These are phyloP conservation scores for Anaspis maculata DNA, from an alignment of 2,888 invertebrate genomes.

Conservation along the genomic window DNA sequence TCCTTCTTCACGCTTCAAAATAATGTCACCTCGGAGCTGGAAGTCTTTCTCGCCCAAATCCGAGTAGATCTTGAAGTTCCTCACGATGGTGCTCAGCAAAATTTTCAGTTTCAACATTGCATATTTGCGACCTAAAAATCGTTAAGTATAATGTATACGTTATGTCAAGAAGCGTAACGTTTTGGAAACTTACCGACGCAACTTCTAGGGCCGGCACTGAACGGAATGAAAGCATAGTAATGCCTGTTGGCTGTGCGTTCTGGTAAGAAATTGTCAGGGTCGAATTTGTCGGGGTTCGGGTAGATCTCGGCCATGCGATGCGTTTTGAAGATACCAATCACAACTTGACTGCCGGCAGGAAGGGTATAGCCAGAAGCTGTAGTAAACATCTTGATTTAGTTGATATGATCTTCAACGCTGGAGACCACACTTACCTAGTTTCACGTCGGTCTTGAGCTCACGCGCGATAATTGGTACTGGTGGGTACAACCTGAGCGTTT, in stretches of 20 bases:
- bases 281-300: conserved; percentile 60
- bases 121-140: conserved; percentile 63
- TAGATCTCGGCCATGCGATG: conserved; percentile 60
- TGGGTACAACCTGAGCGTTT: conserved; percentile 68
- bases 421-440: conserved; percentile 48
- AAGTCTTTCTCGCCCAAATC: conserved; percentile 58
- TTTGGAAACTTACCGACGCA: conserved; percentile 65
- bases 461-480: conserved; percentile 74
- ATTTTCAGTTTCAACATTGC: conserved; percentile 73
- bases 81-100: conserved; percentile 60
- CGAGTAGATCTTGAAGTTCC: conserved; percentile 58
- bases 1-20: conserved; percentile 64
- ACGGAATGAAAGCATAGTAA: conserved; percentile 72
- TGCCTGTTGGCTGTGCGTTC: conserved; percentile 66
- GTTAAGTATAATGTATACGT: conserved; percentile 6
- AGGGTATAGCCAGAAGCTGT: conserved; percentile 52
- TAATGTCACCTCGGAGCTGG: conserved; percentile 62
- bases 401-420: too few species aligned
- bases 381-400: too few species aligned
- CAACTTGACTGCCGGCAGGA: conserved; percentile 63
- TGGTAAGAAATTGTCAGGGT: conserved; percentile 74
- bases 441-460: conserved; percentile 58
- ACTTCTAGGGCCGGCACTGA: conserved; percentile 73
- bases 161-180: conserved; percentile 3
- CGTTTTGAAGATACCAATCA: conserved; percentile 56